Percentiles rank a stretch among this genome's conserved stretches.
Evolutionary conservation across 2,797 vertebrate species (phyloP).

Genomic region (Halcyon leucocephala): DNA sequence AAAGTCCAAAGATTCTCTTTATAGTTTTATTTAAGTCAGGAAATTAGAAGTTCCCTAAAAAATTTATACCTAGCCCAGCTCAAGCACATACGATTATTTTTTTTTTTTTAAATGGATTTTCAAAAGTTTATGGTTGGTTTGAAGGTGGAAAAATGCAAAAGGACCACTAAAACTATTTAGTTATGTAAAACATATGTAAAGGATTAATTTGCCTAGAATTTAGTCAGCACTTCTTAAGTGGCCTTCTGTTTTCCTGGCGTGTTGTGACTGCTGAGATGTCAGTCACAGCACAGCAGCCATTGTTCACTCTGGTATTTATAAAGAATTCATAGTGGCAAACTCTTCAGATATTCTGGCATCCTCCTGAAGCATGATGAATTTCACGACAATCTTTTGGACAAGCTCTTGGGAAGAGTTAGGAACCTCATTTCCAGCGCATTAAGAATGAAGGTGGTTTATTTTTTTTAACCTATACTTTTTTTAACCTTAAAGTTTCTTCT

Average conservation of each 20-base stretch:
- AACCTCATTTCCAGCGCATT: neutral
- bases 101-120: neutral
- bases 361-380: neutral
- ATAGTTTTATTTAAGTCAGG: neutral
- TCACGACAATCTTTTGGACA: neutral
- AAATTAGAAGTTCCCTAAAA: neutral
- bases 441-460: neutral
- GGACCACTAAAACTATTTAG: neutral
- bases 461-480: neutral
- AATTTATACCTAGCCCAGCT: neutral
- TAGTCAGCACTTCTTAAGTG: neutral
- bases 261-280: neutral
- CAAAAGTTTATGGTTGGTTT: neutral
- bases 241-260: neutral
- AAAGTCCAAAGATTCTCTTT: neutral
- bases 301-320: neutral
- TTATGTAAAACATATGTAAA: neutral
- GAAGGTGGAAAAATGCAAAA: neutral
- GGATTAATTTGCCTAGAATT: neutral
- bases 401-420: neutral
- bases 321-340: neutral
- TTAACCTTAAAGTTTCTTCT: neutral
- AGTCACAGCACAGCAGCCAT: neutral
- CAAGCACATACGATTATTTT: rapidly evolving
- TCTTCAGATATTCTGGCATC: neutral